Percentiles rank a stretch among this genome's conserved stretches.
Evolutionary conservation across 2,797 vertebrate genomes (phyloP).

Genomic region (Squalus acanthias): DNA sequence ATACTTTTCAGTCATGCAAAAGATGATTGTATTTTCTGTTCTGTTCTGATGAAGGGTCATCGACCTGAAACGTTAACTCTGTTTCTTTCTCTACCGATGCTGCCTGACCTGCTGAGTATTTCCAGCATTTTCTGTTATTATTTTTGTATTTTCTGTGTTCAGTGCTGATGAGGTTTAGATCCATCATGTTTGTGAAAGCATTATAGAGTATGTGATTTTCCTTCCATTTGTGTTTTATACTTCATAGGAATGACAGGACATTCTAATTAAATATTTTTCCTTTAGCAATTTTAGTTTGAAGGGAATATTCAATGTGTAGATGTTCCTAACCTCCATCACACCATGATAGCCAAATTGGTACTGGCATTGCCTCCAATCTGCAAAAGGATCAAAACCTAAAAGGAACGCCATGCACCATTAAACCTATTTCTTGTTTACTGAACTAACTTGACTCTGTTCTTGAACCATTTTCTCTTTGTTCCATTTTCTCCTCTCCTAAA

Average conservation of each 20-base stretch:
- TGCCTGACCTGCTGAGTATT: no score
- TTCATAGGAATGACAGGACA: not conserved
- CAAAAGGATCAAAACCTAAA: not conserved
- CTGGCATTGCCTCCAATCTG: not conserved
- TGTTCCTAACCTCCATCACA: not conserved
- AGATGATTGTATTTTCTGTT: no score
- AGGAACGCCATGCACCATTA: not conserved
- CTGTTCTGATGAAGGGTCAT: no score
- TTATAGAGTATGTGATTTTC: not conserved
- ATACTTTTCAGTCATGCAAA: not conserved
- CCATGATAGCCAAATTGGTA: not conserved
- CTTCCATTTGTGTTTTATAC: not conserved
- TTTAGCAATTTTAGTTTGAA: not conserved
- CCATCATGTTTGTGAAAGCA: not conserved
- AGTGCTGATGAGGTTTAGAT: not conserved
- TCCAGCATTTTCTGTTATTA: no score
- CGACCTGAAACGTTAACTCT: no score
- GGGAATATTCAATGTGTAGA: not conserved
- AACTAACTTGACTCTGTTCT: not conserved
- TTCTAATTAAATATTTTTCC: not conserved
- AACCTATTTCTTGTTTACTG: not conserved
- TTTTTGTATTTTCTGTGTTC: not conserved
- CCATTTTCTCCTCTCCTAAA: not conserved
- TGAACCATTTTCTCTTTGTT: not conserved
- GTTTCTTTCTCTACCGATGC: no score